phyloP scores from a whole-genome alignment of 1,140 invertebrate species.

The Belonocnema kinseyi region DNA sequence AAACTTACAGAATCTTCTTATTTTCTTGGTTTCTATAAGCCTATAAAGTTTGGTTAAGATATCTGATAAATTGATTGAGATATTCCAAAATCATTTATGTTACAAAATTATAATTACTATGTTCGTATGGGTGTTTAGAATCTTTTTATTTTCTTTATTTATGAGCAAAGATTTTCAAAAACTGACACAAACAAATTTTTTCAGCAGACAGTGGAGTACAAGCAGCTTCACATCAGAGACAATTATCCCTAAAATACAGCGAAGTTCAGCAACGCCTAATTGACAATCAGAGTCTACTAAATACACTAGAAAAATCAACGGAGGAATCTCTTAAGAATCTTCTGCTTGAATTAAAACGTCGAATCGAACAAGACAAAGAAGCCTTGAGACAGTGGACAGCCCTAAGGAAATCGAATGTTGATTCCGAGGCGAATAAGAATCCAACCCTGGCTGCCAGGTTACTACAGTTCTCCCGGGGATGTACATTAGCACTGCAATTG shows the following conservation, averaged over 20 bases:
- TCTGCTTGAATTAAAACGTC: constrained; percentile 78
- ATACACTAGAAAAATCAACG: constrained; percentile 84
- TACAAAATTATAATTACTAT: not conserved
- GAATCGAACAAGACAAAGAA: constrained; percentile 84
- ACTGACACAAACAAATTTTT: not conserved
- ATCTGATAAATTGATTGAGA: no score
- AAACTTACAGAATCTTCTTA: no score
- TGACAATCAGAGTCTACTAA: constrained; percentile 92
- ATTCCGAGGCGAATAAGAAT: constrained; percentile 69
- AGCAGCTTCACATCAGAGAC: constrained; percentile 91
- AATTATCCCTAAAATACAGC: constrained; percentile 87
- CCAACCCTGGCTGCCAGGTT: constrained; percentile 79
- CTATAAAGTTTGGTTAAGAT: not conserved
- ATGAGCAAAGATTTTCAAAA: no score
- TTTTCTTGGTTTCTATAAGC: no score
- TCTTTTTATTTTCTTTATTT: no score
- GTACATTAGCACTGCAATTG: constrained; percentile 85
- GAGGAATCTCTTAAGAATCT: constrained; percentile 69
- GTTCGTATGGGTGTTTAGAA: no score
- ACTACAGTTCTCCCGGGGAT: constrained; percentile 90
- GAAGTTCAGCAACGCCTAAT: constrained; percentile 92
- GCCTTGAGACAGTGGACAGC: constrained; percentile 83
- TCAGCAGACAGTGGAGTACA: constrained; percentile 78
- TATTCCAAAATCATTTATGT: no score
- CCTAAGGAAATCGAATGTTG: constrained; percentile 72